Evolutionary conservation across 1,140 invertebrate species (phyloP), one percentile per base, ranked within the genome.

Genomic region (Planococcus citri): DNA sequence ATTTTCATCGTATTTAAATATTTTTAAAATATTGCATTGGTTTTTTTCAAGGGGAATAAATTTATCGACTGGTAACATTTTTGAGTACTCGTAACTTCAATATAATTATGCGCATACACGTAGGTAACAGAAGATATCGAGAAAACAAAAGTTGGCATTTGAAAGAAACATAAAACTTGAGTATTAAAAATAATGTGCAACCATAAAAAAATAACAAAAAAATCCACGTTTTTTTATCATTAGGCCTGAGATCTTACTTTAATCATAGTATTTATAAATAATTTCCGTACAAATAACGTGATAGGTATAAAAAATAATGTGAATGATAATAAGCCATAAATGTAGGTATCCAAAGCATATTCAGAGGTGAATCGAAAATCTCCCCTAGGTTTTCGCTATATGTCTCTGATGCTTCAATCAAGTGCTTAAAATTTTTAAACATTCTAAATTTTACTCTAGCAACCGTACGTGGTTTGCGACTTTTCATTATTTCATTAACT

Each of bases 201-300:
- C 41, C 41, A 51, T 51, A 51, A 51, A 51, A 51, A 51, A 51
- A 51, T 51, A 51, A 51, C 41, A 51, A 51, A 51, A 51, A 51
- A 51, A 51, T 51, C n/a, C 41, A 51, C 41, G 41, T 51, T 51
- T 6, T 12, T 51, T 51, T 51, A 51, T 51, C 41, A 51, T 51
- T 51, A 51, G 41, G 41, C 41, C 41, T 51, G 41, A 51, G 41
- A 51, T 51, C 41, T 51, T 51, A 51, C 17, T 33, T 33, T 33
- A 51, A 3, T n/a, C n/a, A n/a, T n/a, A n/a, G n/a, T n/a, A n/a
- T n/a, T 9, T 51, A 17, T n/a, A 51, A 51, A 51, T 51, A 20
- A 17, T 51, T 51, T 51, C 41, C 41, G 10, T 51, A 51, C 17
- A 51, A 51, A 51, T 51, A 51, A 51, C 2, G 17, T 20, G 41